Percentiles rank a stretch among this genome's conserved stretches.
Conservation (phyloP, 2,113 vertebrate genomes). For the Acanthochromis polyacanthus region DNA sequence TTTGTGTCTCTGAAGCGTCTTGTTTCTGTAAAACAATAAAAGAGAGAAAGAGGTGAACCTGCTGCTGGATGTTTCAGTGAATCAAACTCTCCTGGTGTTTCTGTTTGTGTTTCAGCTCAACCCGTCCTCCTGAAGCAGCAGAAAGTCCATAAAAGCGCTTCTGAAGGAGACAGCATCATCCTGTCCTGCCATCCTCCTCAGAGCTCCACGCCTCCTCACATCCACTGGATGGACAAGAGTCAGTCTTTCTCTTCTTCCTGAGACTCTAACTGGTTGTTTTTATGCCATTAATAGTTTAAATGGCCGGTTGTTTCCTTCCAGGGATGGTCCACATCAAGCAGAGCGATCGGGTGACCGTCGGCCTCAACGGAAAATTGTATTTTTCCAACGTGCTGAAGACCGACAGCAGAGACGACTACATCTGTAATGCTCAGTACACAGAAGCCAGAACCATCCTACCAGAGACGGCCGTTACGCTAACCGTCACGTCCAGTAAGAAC, state of each 20-base stretch:
- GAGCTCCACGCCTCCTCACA: slow-evolving; percentile 82
- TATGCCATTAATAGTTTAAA: no score
- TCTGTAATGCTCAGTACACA: slow-evolving; percentile 89
- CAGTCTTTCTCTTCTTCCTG: slow-evolving; percentile 34
- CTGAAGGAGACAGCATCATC: slow-evolving; percentile 84
- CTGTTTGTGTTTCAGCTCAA: slow-evolving; percentile 78
- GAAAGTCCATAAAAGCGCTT: slow-evolving; percentile 40
- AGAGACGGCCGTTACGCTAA: slow-evolving; percentile 85
- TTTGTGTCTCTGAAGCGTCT: not conserved
- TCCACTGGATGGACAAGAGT: slow-evolving; percentile 87
- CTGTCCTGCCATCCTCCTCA: slow-evolving; percentile 87
- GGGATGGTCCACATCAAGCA: slow-evolving; percentile 86
- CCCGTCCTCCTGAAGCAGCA: slow-evolving; percentile 87
- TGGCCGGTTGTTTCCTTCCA: slow-evolving; percentile 14
- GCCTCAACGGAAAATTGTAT: slow-evolving; percentile 90
- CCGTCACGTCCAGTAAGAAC: slow-evolving; percentile 81
- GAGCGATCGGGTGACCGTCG: slow-evolving; percentile 86
- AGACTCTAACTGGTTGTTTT: no score
- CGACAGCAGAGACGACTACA: slow-evolving; percentile 89
- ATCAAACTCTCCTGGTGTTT: no score
- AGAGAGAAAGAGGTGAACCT: no score
- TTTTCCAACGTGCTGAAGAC: slow-evolving; percentile 85
- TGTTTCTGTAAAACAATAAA: no score
- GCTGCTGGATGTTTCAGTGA: no score
- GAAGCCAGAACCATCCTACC: slow-evolving; percentile 88